These are phyloP conservation scores for Varecia variegata DNA, from an alignment of 2,797 vertebrate species.

Conservation along the genomic window DNA sequence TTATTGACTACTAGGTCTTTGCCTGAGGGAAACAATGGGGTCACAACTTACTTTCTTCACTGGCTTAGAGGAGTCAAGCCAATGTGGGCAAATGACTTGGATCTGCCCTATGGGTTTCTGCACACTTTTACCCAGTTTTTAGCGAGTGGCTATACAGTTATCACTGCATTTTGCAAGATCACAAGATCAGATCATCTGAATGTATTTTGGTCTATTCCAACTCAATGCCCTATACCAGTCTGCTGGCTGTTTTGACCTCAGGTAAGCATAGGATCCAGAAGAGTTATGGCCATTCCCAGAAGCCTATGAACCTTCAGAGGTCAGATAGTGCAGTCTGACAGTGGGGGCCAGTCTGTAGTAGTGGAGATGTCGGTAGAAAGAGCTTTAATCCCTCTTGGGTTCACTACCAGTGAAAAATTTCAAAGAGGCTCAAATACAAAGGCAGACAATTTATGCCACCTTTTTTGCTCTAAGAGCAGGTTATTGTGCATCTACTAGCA, in stretches of 20 bases:
- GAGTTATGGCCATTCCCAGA: neutral
- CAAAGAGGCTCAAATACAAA: neutral
- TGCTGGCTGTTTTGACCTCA: neutral
- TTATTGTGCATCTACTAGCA: neutral
- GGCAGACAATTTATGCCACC: neutral
- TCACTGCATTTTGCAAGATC: neutral
- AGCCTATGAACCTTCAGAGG: neutral
- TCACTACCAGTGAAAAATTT: neutral
- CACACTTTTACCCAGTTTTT: neutral
- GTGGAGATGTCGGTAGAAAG: neutral
- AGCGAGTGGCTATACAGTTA: neutral
- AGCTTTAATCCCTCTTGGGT: neutral
- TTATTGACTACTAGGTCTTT: neutral
- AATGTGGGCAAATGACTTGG: neutral
- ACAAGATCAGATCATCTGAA: neutral
- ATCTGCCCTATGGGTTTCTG: neutral
- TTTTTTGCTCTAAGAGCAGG: neutral
- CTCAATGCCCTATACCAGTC: neutral
- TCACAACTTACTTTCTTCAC: neutral
- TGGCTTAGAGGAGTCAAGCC: neutral
- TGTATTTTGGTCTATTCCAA: neutral
- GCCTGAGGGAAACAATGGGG: neutral
- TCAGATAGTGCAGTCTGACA: neutral
- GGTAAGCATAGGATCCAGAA: neutral
- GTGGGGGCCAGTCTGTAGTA: neutral